Base-by-base conservation (phyloP, 1,140 invertebrate genomes). In the Mactra quadrangularis region DNA sequence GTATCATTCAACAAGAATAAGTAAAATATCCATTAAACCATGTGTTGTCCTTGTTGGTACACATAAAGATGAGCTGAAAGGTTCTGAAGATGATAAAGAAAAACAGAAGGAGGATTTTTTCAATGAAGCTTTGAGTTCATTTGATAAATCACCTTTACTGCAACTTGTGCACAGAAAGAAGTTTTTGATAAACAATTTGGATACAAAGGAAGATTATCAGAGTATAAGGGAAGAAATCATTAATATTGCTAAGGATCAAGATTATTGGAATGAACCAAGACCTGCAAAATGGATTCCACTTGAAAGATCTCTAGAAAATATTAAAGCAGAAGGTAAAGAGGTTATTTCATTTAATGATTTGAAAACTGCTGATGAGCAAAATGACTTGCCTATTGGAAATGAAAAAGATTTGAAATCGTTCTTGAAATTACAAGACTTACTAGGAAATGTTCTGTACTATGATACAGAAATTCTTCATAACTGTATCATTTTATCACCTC, bases 31-130 rank as follows among this genome's bases (percentile, higher is more conserved):
- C 7, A n/a, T 64, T 33, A 47, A 76, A 50, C 74, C 74, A 33
- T 27, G 33, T 31, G 74, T 76, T 31, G 62, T 76, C 31, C 45
- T 76, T 29, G 74, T 76, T 17, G 74, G 57, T 15, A 76, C 74
- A 41, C 57, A 60, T 19, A 76, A 76, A 25, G 74, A 76, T 64
- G 38, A 64, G 25, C 35, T 76, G 41, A 33, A n/a, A 1, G 55
- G 74, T 2, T 62, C 1, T 25, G 74, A 76, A 19, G 74, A 62
- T 22, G 55, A 76, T 31, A 76, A 76, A 27, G 74, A 76, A 76
- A 33, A 52, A 31, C 74, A 62, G 59, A 76, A 76, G 31, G 74
- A 76, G 29, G 45, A 76, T 9, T 62, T 29, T 50, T 76, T 76
- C 29, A 47, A 64, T 29, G 45, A 62, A 50, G 74, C 74, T 47